Percentiles rank a stretch among this genome's conserved stretches.
Evolutionary conservation across 2,888 invertebrate species (phyloP).

Genomic region (Hypsopygia costalis): DNA sequence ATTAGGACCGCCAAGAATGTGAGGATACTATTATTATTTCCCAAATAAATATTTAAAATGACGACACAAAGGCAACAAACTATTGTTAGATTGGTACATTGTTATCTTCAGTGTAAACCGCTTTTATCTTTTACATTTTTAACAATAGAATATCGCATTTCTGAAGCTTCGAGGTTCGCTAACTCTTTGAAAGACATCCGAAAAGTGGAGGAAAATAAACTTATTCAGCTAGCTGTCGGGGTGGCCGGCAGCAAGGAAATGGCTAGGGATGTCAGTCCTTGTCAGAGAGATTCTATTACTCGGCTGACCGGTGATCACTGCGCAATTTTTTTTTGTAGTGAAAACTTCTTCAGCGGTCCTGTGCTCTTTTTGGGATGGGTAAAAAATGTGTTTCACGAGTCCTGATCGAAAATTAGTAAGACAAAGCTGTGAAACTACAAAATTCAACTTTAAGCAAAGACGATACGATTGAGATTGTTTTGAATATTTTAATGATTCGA

Average conservation of each 20-base stretch:
- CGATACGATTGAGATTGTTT: no score
- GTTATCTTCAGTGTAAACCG: conserved; percentile 2
- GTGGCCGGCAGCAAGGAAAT: conserved; percentile 24
- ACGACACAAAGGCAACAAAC: conserved; percentile 2
- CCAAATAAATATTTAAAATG: background rate
- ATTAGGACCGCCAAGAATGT: no score
- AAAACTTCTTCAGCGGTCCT: no score
- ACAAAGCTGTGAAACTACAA: no score
- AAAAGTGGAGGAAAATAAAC: conserved; percentile 45
- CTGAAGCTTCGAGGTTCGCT: conserved; percentile 28
- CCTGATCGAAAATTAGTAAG: no score
- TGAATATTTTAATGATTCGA: no score
- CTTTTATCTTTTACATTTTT: conserved; percentile 1
- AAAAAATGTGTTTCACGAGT: no score
- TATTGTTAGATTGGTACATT: conserved; percentile 12
- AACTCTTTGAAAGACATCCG: conserved; percentile 34
- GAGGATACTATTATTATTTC: no score
- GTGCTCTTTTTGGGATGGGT: no score
- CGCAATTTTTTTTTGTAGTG: no score
- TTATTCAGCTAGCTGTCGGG: conserved; percentile 36
- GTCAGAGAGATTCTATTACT: no score
- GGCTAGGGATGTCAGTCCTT: background rate
- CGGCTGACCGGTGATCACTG: background rate
- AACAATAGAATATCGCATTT: conserved; percentile 19
- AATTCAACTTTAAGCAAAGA: no score